Evolutionary conservation across 2,888 invertebrate genomes (phyloP).

Genomic region (Junonia oenone): DNA sequence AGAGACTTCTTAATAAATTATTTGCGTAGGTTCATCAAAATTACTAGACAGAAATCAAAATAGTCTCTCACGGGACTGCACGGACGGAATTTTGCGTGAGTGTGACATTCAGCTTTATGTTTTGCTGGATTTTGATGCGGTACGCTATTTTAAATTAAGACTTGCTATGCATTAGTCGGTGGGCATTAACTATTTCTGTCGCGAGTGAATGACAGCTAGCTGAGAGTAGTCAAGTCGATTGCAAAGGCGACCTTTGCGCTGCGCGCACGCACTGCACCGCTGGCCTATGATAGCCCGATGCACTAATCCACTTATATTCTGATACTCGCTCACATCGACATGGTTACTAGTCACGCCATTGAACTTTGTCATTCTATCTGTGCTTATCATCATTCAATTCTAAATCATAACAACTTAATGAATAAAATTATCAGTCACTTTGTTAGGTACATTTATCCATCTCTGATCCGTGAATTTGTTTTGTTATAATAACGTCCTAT

Average conservation of each 20-base stretch:
- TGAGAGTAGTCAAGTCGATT: conserved; percentile 35
- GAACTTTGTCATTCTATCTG: conserved; percentile 36
- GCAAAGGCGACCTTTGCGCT: conserved; percentile 53
- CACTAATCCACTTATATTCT: conserved; percentile 53
- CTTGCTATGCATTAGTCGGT: conserved; percentile 16
- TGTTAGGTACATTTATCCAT: background rate
- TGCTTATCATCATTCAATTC: conserved; percentile 24
- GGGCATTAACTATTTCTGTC: conserved; percentile 30
- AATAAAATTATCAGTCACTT: background rate
- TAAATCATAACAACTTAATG: conserved; percentile 24
- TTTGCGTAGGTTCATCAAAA: conserved; percentile 11
- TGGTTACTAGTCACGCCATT: conserved; percentile 40
- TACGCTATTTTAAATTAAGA: conserved; percentile 17
- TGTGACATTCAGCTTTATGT: conserved; percentile 17
- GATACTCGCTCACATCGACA: conserved; percentile 35
- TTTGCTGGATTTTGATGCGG: conserved; percentile 13
- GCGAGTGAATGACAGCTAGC: conserved; percentile 40
- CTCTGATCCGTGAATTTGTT: background rate
- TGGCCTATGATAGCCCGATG: conserved; percentile 53
- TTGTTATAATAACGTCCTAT: background rate
- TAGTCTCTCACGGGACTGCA: conserved; percentile 15
- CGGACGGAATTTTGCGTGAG: conserved; percentile 16
- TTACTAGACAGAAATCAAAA: conserved; percentile 16
- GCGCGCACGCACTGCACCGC: conserved; percentile 40
- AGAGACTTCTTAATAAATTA: conserved; percentile 5